Evolutionary conservation across 2,797 vertebrate genomes (phyloP).

Genomic region (Tapera naevia): DNA sequence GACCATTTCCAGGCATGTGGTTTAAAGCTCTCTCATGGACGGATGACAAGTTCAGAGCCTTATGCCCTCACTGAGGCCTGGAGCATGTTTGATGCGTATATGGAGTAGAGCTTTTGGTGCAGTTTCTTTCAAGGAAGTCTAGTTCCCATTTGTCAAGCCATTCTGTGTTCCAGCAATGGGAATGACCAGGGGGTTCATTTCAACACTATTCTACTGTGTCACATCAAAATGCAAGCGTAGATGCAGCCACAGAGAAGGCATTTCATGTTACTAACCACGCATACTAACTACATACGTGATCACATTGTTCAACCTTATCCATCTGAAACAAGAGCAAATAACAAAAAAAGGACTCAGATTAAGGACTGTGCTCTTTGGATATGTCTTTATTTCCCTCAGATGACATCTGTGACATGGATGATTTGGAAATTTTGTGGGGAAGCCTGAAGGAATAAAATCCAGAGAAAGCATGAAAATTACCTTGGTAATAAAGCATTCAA

Average conservation of each 20-base stretch:
- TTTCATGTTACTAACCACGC: neutral
- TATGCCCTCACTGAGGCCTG: neutral
- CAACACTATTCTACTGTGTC: neutral
- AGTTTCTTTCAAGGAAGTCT: neutral
- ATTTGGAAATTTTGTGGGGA: neutral
- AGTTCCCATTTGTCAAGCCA: neutral
- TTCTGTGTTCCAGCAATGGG: neutral
- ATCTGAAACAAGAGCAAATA: neutral
- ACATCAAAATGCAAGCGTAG: neutral
- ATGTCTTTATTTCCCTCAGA: neutral
- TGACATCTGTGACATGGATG: neutral
- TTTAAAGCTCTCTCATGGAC: constrained; percentile 6
- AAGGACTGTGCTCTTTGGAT: neutral
- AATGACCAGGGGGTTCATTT: neutral
- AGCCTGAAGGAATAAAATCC: neutral
- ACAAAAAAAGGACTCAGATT: neutral
- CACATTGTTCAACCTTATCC: neutral
- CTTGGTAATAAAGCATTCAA: neutral
- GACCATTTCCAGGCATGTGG: neutral
- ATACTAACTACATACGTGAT: neutral
- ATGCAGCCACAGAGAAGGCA: neutral
- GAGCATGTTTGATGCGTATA: neutral
- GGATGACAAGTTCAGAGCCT: neutral
- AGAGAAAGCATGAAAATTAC: neutral
- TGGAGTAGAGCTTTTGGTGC: neutral